Percentiles rank a stretch among this genome's conserved stretches.
phyloP scores from a whole-genome alignment of 2,888 invertebrate species.

The Volucella bombylans region DNA sequence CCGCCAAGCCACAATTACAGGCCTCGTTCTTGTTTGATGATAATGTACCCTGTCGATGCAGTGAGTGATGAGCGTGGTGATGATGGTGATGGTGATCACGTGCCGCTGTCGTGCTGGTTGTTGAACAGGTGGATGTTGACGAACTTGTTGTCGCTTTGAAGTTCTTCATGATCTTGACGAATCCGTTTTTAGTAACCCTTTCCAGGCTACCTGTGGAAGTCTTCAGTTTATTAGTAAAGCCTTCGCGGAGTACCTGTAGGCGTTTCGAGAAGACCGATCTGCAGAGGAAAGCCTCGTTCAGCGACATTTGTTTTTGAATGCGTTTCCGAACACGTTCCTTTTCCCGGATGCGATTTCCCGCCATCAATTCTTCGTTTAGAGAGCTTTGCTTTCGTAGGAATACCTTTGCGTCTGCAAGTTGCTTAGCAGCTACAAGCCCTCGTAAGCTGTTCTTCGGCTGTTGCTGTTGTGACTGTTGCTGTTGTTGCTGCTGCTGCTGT shows the following conservation, averaged over 20 bases:
- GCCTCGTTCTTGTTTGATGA: slow-evolving; percentile 41
- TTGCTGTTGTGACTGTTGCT: too few relatives aligned
- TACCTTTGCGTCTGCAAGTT: slow-evolving; percentile 79
- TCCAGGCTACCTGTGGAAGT: slow-evolving; percentile 92
- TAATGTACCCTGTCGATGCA: slow-evolving; percentile 75
- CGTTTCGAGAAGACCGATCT: slow-evolving; percentile 82
- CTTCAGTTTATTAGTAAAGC: slow-evolving; percentile 92
- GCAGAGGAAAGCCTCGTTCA: slow-evolving; percentile 93
- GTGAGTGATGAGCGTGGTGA: slow-evolving; percentile 62
- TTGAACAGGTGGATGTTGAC: slow-evolving; percentile 78
- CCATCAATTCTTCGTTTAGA: slow-evolving; percentile 94
- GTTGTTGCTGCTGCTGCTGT: slow-evolving; percentile 15
- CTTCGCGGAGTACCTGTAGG: slow-evolving; percentile 83
- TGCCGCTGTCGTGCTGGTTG: slow-evolving; percentile 64
- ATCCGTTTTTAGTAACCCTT: slow-evolving; percentile 91
- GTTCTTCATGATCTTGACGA: slow-evolving; percentile 92
- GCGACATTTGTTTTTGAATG: slow-evolving; percentile 93
- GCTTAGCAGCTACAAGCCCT: slow-evolving; percentile 53
- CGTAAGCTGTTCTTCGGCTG: slow-evolving; percentile 41
- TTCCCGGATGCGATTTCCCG: slow-evolving; percentile 91
- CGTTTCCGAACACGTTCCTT: slow-evolving; percentile 91
- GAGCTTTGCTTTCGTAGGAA: slow-evolving; percentile 89
- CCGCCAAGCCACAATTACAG: slow-evolving; percentile 76
- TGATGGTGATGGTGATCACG: slow-evolving; percentile 69
- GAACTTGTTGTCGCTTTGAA: slow-evolving; percentile 85